phyloP scores from a whole-genome alignment of 1,140 invertebrate species.

The Triops longicaudatus region DNA sequence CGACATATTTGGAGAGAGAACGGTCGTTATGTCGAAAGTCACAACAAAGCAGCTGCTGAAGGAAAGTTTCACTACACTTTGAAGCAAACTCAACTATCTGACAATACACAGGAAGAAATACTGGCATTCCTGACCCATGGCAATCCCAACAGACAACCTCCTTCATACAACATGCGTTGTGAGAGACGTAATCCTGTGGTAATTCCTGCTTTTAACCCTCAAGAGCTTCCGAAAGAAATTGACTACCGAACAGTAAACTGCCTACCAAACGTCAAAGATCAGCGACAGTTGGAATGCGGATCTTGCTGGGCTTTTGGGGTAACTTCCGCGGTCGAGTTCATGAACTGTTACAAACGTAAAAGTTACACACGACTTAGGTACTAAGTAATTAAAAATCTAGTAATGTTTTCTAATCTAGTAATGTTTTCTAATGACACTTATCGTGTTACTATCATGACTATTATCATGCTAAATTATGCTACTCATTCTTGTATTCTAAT shows the following conservation, averaged over 20 bases:
- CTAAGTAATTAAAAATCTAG: neutral
- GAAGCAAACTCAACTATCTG: neutral
- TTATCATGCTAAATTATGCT: too few relatives aligned
- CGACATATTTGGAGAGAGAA: neutral
- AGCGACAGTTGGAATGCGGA: slow-evolving; percentile 21
- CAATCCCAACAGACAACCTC: neutral
- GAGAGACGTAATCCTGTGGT: neutral
- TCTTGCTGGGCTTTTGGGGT: slow-evolving; percentile 26
- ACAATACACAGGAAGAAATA: neutral
- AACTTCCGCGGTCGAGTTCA: slow-evolving; percentile 17
- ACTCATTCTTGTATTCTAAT: neutral
- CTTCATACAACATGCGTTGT: neutral
- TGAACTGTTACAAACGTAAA: slow-evolving; percentile 10
- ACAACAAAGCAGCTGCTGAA: neutral
- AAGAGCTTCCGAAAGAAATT: neutral
- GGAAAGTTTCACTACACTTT: neutral
- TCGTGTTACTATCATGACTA: too few relatives aligned
- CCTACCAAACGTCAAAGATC: slow-evolving; percentile 21
- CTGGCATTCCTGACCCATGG: neutral
- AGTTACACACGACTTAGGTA: slow-evolving; percentile 18
- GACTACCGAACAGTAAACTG: slow-evolving; percentile 18
- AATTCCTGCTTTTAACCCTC: neutral
- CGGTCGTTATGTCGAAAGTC: neutral
- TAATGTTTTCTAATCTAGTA: neutral
- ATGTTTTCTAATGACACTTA: neutral